Evolutionary conservation across 2,797 vertebrate genomes (phyloP).

Genomic region (Sebastes itinus): DNA sequence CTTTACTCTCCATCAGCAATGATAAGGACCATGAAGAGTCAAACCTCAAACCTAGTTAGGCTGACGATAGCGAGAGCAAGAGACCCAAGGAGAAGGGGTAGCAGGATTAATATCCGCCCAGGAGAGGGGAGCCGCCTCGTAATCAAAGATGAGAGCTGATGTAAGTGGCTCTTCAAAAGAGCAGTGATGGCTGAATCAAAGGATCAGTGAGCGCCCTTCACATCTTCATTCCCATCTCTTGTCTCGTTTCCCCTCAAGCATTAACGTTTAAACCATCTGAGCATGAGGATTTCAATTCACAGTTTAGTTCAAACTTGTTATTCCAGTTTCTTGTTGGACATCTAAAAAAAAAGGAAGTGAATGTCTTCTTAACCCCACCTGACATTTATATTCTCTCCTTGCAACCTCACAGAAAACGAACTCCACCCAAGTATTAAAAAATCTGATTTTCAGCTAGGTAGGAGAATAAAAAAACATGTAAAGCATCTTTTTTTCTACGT

Average conservation of each 20-base stretch:
- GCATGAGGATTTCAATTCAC: conserved; percentile 6
- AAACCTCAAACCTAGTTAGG: neutral
- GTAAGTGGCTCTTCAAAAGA: conserved; percentile 20
- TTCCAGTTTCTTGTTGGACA: neutral
- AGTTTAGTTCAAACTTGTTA: neutral
- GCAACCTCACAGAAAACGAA: conserved; percentile 1
- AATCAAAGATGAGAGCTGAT: conserved; percentile 43
- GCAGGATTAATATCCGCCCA: conserved; percentile 1
- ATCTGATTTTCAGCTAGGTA: neutral
- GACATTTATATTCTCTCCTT: neutral
- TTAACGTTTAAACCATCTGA: neutral
- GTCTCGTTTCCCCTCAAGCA: conserved; percentile 6
- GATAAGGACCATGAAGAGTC: conserved; percentile 18
- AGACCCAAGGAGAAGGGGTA: neutral
- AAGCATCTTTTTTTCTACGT: neutral
- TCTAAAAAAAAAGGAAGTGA: neutral
- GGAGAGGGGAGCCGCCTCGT: neutral
- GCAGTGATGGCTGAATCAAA: conserved; percentile 23
- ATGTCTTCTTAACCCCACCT: conserved; percentile 2
- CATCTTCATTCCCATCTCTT: neutral
- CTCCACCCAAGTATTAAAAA: neutral
- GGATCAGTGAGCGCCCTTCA: neutral
- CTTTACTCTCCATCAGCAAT: conserved; percentile 7
- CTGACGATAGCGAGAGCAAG: neutral
- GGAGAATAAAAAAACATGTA: neutral